Evolutionary conservation across 1,140 invertebrate species (phyloP).

Genomic region (Temnothorax nylanderi): DNA sequence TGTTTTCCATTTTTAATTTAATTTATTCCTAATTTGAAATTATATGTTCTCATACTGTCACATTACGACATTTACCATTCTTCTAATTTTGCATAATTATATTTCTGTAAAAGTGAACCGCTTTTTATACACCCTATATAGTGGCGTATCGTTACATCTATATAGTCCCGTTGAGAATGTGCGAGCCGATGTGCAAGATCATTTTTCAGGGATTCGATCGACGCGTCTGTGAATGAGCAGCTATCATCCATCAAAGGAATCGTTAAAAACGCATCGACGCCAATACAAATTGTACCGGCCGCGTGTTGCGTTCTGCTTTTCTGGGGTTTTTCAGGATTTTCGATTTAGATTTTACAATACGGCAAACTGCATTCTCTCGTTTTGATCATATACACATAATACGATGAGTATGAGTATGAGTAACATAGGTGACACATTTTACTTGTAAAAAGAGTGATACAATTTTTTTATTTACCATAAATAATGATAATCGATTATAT

Average conservation of each 20-base stretch:
- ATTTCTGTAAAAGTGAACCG: background rate
- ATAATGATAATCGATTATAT: background rate
- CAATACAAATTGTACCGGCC: slow-evolving; percentile 81
- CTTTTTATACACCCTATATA: slow-evolving; percentile 30
- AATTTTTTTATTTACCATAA: background rate
- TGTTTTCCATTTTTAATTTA: slow-evolving; percentile 5
- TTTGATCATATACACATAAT: background rate
- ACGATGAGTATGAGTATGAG: too few relatives aligned
- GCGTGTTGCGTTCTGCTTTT: slow-evolving; percentile 36
- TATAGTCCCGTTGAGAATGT: slow-evolving; percentile 45
- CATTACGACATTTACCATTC: too few relatives aligned
- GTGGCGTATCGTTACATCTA: slow-evolving; percentile 17
- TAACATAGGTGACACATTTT: background rate
- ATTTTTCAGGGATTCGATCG: slow-evolving; percentile 84
- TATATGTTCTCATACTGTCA: background rate
- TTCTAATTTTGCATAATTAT: background rate
- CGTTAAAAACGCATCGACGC: slow-evolving; percentile 84
- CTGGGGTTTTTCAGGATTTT: slow-evolving; percentile 38
- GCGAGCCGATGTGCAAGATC: slow-evolving; percentile 73
- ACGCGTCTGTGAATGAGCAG: slow-evolving; percentile 71
- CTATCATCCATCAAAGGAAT: slow-evolving; percentile 84
- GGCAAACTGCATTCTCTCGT: background rate
- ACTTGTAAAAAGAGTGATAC: background rate
- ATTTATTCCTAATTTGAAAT: background rate
- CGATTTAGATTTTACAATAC: background rate